Base-by-base conservation (phyloP, 2,113 vertebrate genomes). In the Clarias batrachus region DNA sequence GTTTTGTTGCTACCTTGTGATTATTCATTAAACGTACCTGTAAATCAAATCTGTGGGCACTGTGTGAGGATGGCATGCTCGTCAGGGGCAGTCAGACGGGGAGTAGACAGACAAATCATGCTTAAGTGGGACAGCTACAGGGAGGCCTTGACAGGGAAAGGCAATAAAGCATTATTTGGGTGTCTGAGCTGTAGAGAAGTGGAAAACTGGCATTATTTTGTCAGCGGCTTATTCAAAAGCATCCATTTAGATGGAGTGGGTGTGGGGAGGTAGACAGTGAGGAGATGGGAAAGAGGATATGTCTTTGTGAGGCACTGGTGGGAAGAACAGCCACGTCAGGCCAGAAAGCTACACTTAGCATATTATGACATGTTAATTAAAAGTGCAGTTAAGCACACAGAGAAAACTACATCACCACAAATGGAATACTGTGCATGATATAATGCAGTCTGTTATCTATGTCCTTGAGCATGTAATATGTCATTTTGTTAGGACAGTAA, bases 101-200 rank as follows among this genome's bases (percentile, higher is more conserved):
- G 48, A 19, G 41, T 41, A 85, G 83, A 87, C 79, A 85, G 82
- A 88, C 79, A 90, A 90, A 88, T 84, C 84, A 88, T 30, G 56
- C 83, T 83, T 86, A 81, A 90, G 86, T 82, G 89, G 37, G 33
- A 57, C 27, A 30, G 86, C 82, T 68, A 60, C 62, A 70, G 70
- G 74, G 56, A 85, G 82, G 41, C 60, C 76, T 82, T 86, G 87
- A 90, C 77, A 89, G 79, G 80, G 33, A 89, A 90, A 87, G 84
- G 79, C 86, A 90, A 89, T 87, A 88, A 88, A 88, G 59, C 73
- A 85, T 89, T 87, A 89, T 83, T 85, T 79, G 65, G 63, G 81
- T 88, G 79, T 89, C 84, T 76, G 81, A 83, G 37, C 82, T 68
- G 65, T 23, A 76, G 83, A 68, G 62, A 81, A 59, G 25, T 27